These are phyloP conservation scores for Herpetotheres cachinnans DNA, from an alignment of 2,113 vertebrate species.

Conservation along the genomic window DNA sequence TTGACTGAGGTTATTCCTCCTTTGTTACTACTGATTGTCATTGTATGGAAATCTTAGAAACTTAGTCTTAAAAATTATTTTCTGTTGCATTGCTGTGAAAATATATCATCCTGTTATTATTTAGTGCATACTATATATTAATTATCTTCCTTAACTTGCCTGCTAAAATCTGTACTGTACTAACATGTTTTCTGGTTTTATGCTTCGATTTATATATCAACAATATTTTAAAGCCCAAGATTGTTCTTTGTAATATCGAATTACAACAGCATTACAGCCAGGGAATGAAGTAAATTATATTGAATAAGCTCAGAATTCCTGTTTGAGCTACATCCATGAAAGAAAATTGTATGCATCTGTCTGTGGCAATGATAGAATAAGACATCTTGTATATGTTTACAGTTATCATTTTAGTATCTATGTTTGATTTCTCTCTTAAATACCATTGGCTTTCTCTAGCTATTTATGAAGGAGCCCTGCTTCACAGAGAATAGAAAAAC, in stretches of 20 bases:
- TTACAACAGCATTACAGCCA: neutral
- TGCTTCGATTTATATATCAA: neutral
- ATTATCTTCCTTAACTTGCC: neutral
- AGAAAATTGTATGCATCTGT: neutral
- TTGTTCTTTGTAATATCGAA: neutral
- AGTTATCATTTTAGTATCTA: neutral
- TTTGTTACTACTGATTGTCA: neutral
- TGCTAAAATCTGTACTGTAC: neutral
- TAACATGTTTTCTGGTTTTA: neutral
- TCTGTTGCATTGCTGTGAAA: neutral
- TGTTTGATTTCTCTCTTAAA: neutral
- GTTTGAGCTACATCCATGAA: neutral
- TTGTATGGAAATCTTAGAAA: neutral
- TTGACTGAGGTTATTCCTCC: neutral
- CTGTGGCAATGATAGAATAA: neutral
- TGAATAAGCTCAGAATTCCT: neutral
- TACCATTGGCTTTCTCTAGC: neutral
- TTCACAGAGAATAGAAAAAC: neutral
- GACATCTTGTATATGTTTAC: neutral
- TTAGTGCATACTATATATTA: neutral
- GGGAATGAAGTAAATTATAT: neutral
- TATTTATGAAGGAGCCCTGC: neutral
- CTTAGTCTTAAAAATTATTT: neutral
- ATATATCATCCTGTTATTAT: neutral
- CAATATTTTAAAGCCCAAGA: neutral